Base-by-base conservation (phyloP, 2,888 invertebrate genomes). In the Lasioglossum figueresi region DNA sequence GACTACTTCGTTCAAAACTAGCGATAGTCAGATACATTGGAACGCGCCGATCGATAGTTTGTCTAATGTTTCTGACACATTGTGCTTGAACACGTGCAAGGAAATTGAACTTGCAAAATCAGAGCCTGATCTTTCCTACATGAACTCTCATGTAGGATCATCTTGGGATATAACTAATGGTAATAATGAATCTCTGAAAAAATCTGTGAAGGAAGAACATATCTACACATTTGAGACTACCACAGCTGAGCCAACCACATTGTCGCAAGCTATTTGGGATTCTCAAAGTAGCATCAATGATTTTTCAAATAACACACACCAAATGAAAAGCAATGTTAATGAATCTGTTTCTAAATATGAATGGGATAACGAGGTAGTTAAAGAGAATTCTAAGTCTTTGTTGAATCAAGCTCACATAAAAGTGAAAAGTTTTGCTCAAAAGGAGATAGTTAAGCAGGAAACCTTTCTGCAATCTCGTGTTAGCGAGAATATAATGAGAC, bases 401-500 rank as follows among this genome's bases (percentile, higher is more conserved):
- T 19, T 56, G 14, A 75, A 75, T 75, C 80, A 59, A 10, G 19
- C 74, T 14, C 56, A 74, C 63, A 10, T 75, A 59, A 81, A 68
- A 56, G 76, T 43, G 34, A 76, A 27, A 23, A 83, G 66, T 52
- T 56, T 80, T 68, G 4, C 52, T 76, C 80, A 27, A 48, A 81
- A 68, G 31, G 88, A 86, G 23, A 16, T 78, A 52, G 27, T 45
- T 40, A 83, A 83, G 56, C 82, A 87, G 37, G 79, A 80, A 59
- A 16, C 27, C 2, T 66, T 72, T 4, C 27, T 70, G 5, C 84
- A 37, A 12, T 68, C 83, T 43, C 70, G 45, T 45, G 80, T 84
- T 45, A 92, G 92, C 76, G 95, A 95, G 83, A 96, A 96, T 83
- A 95, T 95, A 84, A 95, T 95, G 70, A 95, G 96, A 87, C 96